Base-by-base conservation (phyloP, 2,888 invertebrate species). In the Standfussiana lucernea region DNA sequence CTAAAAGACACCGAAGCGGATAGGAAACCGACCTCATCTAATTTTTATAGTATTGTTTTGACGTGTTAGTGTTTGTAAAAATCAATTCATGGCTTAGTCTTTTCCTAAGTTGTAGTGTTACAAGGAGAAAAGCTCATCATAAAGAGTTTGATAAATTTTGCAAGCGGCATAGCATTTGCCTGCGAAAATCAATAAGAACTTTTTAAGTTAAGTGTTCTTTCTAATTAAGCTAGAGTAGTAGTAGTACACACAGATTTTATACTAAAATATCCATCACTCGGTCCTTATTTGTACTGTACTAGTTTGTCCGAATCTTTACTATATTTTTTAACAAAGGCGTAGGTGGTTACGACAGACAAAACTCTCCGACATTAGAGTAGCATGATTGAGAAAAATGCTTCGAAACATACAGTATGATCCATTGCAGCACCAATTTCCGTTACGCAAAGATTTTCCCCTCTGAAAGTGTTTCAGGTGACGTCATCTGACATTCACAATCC, bases 381-480 rank as follows among this genome's bases (percentile, higher is more conserved):
- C 28, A 28, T 15, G 15, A 24, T 15, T 13, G 18, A n/a, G 24
- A 56, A 32, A 42, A 50, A 56, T 18, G 6, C 18, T 18, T 4
- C 11, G 13, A 35, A 1, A n/a, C 21, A 28, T 62, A 66, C 45
- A 28, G n/a, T 28, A 35, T 18, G 7, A 40, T 45, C 10, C 8
- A 62, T 42, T 50, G 56, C 45, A 56, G 13, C 28, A 21, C 15
- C 24, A 18, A 47, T 82, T 42, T 75, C 28, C 76, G 15, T 15
- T 35, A 13, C 50, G 18, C 35, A 11, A 42, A 40, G 24, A 37
- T 42, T 47, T 45, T 35, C 21, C 24, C 28, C 21, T 35, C 35
- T 50, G 18, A 35, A 65, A 56, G 15, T 59, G 18, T 28, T 21
- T 21, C 42, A 1, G 1, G 7, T 77, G 79, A 83, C 79, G 78